These are phyloP conservation scores for Tinea trinotella DNA, from an alignment of 2,888 invertebrate genomes.

Conservation along the genomic window DNA sequence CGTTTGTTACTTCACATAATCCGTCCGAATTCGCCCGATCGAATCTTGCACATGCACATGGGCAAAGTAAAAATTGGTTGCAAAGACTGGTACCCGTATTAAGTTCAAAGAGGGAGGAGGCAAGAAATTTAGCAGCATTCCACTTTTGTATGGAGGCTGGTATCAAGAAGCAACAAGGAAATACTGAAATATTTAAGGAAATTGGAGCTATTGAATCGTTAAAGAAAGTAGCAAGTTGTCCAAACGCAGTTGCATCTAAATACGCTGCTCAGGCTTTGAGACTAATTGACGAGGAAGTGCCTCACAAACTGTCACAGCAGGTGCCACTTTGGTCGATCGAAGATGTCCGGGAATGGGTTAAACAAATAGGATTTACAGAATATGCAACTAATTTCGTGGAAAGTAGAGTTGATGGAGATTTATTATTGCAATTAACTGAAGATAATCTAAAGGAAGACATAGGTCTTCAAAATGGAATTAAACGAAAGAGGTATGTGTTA, in stretches of 20 bases:
- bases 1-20: slow-evolving; percentile 94
- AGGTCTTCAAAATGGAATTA: slow-evolving; percentile 92
- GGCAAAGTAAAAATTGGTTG: slow-evolving; percentile 96
- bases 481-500: slow-evolving; percentile 81
- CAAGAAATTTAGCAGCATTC: slow-evolving; percentile 96
- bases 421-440: slow-evolving; percentile 92
- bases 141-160: slow-evolving; percentile 99
- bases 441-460: slow-evolving; percentile 94
- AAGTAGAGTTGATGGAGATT: slow-evolving; percentile 96
- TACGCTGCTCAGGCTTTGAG: slow-evolving; percentile 94
- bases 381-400: slow-evolving; percentile 88
- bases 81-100: slow-evolving; percentile 93
- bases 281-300: slow-evolving; percentile 96
- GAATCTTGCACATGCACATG: slow-evolving; percentile 93
- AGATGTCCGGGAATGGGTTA: slow-evolving; percentile 98
- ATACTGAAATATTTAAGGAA: slow-evolving; percentile 91
- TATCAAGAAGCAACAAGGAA: slow-evolving; percentile 94
- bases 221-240: slow-evolving; percentile 97
- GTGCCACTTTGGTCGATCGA: slow-evolving; percentile 98
- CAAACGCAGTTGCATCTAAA: slow-evolving; percentile 97
- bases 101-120: slow-evolving; percentile 95
- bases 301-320: slow-evolving; percentile 97
- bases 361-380: slow-evolving; percentile 94
- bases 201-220: slow-evolving; percentile 96
- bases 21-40: slow-evolving; percentile 96